Evolutionary conservation across 2,113 vertebrate species (phyloP).

Genomic region (Martes martes): DNA sequence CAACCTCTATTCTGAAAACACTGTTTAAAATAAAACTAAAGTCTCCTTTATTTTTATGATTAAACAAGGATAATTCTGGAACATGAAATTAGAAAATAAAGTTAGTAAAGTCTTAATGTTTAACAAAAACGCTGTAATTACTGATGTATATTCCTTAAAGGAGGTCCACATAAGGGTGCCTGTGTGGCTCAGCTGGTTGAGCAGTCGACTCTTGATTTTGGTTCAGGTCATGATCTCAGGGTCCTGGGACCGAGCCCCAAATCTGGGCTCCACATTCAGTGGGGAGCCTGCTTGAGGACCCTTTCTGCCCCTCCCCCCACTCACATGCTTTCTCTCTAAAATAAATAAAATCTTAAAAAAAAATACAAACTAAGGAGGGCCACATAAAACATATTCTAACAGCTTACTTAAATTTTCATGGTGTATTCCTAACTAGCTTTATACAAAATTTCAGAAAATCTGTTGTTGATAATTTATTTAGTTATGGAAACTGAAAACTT

Average conservation of each 20-base stretch:
- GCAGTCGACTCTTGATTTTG: neutral
- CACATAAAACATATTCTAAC: neutral
- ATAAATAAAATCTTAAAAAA: neutral
- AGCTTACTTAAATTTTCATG: neutral
- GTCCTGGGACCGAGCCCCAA: neutral
- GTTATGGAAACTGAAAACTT: neutral
- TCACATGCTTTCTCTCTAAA: neutral
- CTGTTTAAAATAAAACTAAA: constrained; percentile 9
- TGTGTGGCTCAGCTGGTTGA: neutral
- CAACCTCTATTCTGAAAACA: neutral
- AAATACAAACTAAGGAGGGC: neutral
- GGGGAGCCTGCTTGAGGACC: neutral
- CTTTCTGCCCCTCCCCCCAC: neutral
- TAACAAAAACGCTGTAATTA: neutral
- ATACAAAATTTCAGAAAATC: neutral
- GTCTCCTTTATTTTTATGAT: neutral
- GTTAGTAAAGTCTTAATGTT: neutral
- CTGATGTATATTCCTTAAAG: neutral
- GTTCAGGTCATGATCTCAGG: neutral
- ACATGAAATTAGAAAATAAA: neutral
- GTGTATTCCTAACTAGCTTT: neutral
- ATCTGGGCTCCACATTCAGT: neutral
- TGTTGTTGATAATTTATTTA: constrained; percentile 18
- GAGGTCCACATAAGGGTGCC: neutral
- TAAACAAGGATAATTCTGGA: neutral